Base-by-base conservation (phyloP, 1,140 invertebrate species). In the Coelopa frigida region DNA sequence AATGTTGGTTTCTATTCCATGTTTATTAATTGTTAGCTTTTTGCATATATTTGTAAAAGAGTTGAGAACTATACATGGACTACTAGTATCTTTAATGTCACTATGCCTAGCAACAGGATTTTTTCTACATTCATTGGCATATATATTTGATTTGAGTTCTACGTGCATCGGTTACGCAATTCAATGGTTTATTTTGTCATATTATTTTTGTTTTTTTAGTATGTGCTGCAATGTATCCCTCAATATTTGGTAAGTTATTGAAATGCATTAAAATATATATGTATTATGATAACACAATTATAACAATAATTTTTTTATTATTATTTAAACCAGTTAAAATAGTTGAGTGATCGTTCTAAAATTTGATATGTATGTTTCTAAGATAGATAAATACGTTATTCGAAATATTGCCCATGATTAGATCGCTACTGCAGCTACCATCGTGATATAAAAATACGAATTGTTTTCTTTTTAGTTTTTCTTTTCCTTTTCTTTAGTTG, bases 131-230 rank as follows among this genome's bases (percentile, higher is more conserved):
- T 65, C 59, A 0, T 53, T 68, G n/a, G 64, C 61, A 14, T 59
- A 68, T 32, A 58, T 68, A 7, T 62, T 59, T 15, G 54, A 45
- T 6, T 55, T 61, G 20, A 52, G 55, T 6, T 48, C 53, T 2
- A 50, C 37, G 8, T 57, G 57, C n/a, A 55, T 62, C 32, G 64
- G 64, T 18, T 68, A 68, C 14, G 50, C 57, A 7, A 59, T 68
- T 29, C 64, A 68, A 46, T 68, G 59, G 31, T 65, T 50, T 12
- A 58, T 68, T 38, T 33, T 68, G 15, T 60, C 60, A 12, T 68
- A 66, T 15, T 68, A 57, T 44, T 66, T 66, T 37, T 68, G 65
- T 61, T 62, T 60, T 24, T 44, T 68, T 12, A 60, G 56, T 31
- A 50, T 68, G 6, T 66, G 65, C 26, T 68, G 50, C 18, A 68